Evolutionary conservation across 2,888 invertebrate genomes (phyloP).

Genomic region (Adineta ricciae): DNA sequence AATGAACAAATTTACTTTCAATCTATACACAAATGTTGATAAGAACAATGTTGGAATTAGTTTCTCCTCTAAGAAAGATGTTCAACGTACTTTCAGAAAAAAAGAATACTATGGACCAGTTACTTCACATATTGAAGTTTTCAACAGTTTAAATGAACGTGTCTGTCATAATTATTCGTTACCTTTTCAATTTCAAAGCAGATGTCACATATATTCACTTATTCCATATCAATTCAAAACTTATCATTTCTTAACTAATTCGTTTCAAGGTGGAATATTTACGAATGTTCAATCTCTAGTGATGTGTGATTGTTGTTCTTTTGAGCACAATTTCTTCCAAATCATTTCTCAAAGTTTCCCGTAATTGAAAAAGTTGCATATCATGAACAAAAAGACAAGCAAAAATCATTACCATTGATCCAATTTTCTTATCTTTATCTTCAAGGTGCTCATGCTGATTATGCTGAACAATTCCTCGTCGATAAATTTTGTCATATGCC

Average conservation of each 20-base stretch:
- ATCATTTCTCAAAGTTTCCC: background rate
- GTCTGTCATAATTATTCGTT: no score
- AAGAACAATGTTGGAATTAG: background rate
- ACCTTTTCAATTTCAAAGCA: background rate
- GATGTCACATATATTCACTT: background rate
- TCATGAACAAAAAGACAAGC: background rate
- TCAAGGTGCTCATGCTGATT: background rate
- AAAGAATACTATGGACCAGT: no score
- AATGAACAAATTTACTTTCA: background rate
- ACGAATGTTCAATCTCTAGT: background rate
- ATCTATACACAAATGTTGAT: background rate
- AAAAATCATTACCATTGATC: background rate
- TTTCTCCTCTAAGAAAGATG: no score
- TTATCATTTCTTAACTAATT: background rate
- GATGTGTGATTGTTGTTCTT: background rate
- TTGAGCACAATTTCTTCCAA: background rate
- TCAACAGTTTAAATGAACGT: no score
- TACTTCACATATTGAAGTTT: no score
- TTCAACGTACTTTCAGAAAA: background rate
- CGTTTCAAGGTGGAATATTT: background rate
- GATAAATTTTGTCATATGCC: background rate
- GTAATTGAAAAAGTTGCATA: background rate
- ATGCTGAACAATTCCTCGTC: background rate
- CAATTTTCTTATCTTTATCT: background rate
- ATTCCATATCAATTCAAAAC: background rate